phyloP scores from a whole-genome alignment of 92 coral and sea anemone species.

The Epizoanthus fatuus region DNA sequence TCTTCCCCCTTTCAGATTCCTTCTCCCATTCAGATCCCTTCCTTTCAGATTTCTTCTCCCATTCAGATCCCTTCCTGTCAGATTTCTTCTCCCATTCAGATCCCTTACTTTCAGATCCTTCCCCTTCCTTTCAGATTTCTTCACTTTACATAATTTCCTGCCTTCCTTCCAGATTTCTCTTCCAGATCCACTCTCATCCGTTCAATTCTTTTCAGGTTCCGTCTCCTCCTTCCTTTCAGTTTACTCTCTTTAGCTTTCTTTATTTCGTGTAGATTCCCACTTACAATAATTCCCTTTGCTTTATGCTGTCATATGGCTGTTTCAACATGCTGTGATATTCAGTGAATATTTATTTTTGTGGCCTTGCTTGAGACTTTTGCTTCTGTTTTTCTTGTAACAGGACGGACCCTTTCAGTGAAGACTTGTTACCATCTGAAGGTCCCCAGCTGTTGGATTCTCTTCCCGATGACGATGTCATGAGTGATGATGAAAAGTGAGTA shows the following conservation, averaged over 20 bases:
- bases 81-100: not conserved
- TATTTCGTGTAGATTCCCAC: too few relatives aligned
- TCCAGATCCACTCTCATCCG: too few relatives aligned
- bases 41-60: not conserved
- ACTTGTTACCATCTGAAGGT: constrained; percentile 86
- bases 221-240: too few relatives aligned
- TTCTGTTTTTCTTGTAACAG: constrained; percentile 40
- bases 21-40: not conserved
- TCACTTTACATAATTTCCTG: too few relatives aligned
- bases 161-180: too few relatives aligned
- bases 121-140: not conserved
- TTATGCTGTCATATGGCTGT: too few relatives aligned
- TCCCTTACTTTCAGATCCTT: not conserved
- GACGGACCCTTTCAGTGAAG: constrained; percentile 97
- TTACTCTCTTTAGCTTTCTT: too few relatives aligned
- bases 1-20: not conserved
- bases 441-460: constrained; percentile 83
- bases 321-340: not conserved
- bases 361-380: not conserved
- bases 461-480: constrained; percentile 92
- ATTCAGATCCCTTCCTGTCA: not conserved
- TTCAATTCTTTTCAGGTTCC: too few relatives aligned
- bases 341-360: not conserved
- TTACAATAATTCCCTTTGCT: not conserved
- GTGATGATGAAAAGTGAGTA: constrained; percentile 92